Conservation (phyloP, 1,140 invertebrate genomes). For the Tetramorium parvispinum region DNA sequence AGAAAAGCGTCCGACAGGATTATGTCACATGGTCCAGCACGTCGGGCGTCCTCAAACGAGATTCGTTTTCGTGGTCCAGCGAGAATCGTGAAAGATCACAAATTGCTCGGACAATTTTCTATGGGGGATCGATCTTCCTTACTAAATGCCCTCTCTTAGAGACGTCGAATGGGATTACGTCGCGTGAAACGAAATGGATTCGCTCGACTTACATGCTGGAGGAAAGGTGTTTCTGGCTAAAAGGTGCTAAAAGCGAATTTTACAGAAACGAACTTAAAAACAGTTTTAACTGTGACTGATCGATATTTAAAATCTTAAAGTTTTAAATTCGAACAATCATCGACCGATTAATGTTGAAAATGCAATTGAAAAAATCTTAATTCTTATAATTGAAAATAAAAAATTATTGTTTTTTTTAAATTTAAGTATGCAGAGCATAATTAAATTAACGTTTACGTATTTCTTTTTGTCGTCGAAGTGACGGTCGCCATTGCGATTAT, state of each 20-base stretch:
- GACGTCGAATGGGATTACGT: conserved; percentile 69
- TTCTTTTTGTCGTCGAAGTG: not conserved
- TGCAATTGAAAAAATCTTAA: not conserved
- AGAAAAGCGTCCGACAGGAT: conserved; percentile 78
- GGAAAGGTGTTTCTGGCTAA: conserved; percentile 5
- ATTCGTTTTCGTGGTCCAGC: conserved; percentile 75
- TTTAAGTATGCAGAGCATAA: not conserved
- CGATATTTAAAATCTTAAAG: not conserved
- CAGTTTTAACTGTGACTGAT: not conserved
- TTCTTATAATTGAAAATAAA: not conserved
- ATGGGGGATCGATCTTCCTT: conserved; percentile 74
- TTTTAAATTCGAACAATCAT: not conserved
- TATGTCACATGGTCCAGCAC: conserved; percentile 82
- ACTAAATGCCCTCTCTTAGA: conserved; percentile 35
- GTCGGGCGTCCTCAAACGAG: conserved; percentile 68
- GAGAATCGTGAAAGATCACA: conserved; percentile 80
- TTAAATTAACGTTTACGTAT: not conserved
- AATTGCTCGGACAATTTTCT: conserved; percentile 84
- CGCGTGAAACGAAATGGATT: conserved; percentile 62
- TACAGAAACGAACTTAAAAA: not conserved
- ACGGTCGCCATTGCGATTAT: conserved; percentile 49
- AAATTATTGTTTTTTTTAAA: not conserved
- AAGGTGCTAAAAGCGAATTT: not conserved
- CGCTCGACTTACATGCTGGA: conserved; percentile 6
- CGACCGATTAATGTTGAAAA: not conserved